phyloP scores from a whole-genome alignment of 2,888 invertebrate species.

The Coecobrya sp. region DNA sequence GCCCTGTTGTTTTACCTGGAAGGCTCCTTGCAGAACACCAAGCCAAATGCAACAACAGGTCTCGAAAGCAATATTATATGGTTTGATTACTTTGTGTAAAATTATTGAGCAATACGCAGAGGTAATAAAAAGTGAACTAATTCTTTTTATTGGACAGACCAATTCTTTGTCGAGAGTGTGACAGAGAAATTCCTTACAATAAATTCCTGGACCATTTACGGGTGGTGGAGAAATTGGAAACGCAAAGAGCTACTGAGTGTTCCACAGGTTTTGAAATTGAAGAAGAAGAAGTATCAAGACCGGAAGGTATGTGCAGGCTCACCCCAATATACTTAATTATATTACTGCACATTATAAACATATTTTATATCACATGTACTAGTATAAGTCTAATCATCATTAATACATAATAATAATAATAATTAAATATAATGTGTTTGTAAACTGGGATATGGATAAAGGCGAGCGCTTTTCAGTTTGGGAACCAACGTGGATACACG shows the following conservation, averaged over 20 bases:
- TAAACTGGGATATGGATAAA: not conserved
- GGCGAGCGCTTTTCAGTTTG: slow-evolving; percentile 73
- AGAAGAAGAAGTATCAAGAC: slow-evolving; percentile 70
- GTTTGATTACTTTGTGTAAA: not conserved
- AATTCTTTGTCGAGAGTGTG: slow-evolving; percentile 81
- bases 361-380: no score
- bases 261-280: slow-evolving; percentile 83
- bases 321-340: no score
- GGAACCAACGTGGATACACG: slow-evolving; percentile 84
- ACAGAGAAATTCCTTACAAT: slow-evolving; percentile 77
- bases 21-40: slow-evolving; percentile 58
- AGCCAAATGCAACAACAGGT: slow-evolving; percentile 61
- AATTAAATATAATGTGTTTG: not conserved
- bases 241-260: slow-evolving; percentile 80
- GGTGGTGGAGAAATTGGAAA: slow-evolving; percentile 76
- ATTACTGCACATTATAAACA: no score
- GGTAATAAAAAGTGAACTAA: no score
- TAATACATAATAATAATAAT: no score
- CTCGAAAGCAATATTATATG: not conserved
- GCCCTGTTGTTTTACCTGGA: slow-evolving; percentile 57
- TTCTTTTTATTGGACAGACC: slow-evolving; percentile 60
- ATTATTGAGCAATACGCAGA: not conserved
- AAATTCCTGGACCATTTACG: slow-evolving; percentile 79
- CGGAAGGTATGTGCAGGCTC: slow-evolving; percentile 9
- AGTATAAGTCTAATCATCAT: not conserved